These are phyloP conservation scores for Coleophora deauratella DNA, from an alignment of 2,888 invertebrate genomes.

Conservation along the genomic window DNA sequence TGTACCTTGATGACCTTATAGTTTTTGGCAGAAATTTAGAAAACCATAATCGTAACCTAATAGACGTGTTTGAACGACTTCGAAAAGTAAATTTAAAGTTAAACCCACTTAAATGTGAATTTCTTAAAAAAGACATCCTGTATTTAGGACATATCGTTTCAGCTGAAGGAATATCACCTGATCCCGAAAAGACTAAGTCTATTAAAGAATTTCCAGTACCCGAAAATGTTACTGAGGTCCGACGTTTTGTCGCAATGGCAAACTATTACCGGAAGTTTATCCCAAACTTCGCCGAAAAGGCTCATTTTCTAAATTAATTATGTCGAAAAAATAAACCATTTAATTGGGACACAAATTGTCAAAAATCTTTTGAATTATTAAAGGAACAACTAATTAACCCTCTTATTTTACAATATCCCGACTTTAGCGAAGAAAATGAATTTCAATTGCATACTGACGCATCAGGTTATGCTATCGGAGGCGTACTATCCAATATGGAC, in stretches of 20 bases:
- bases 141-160: slow-evolving; percentile 14
- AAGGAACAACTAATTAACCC: slow-evolving; percentile 6
- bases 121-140: slow-evolving; percentile 11
- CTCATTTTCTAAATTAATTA: slow-evolving; percentile 8
- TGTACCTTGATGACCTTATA: slow-evolving; percentile 6
- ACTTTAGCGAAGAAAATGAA: slow-evolving; percentile 7
- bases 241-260: slow-evolving; percentile 10
- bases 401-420: slow-evolving; percentile 11
- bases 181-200: slow-evolving; percentile 7
- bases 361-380: slow-evolving; percentile 9
- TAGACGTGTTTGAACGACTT: slow-evolving; percentile 9
- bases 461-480: too few species aligned
- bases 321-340: slow-evolving; percentile 8
- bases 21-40: slow-evolving; percentile 10
- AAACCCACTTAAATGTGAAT: slow-evolving; percentile 11
- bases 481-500: slow-evolving; percentile 8
- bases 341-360: slow-evolving; percentile 7
- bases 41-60: too few species aligned
- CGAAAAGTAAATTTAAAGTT: slow-evolving; percentile 11
- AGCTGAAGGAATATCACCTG: slow-evolving; percentile 9
- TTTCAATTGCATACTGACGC: too few species aligned
- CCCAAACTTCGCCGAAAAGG: slow-evolving; percentile 12
- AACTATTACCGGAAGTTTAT: slow-evolving; percentile 15
- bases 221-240: slow-evolving; percentile 8
- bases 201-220: slow-evolving; percentile 12